Evolutionary conservation across 1,140 invertebrate species (phyloP).

Genomic region (Plodia interpunctella): DNA sequence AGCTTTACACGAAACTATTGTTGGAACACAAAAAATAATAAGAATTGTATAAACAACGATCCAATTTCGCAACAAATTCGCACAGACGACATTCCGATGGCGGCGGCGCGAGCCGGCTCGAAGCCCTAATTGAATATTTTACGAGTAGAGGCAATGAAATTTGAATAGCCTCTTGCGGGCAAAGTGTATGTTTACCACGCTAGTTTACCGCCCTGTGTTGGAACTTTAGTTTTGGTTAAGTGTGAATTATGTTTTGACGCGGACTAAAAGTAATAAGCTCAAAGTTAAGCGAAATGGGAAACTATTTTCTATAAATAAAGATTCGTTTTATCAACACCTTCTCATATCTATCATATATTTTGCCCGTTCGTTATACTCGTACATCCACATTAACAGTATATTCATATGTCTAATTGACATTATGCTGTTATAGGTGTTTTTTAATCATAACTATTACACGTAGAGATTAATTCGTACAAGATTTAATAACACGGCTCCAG

Average conservation of each 20-base stretch:
- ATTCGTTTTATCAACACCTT: too few species aligned
- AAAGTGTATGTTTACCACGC: constrained; percentile 5
- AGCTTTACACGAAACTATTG: constrained; percentile 42
- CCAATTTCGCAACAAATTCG: constrained; percentile 10
- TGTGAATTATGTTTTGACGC: constrained; percentile 1
- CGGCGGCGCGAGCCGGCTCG: constrained; percentile 7
- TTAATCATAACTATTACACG: background rate
- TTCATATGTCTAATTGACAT: too few species aligned
- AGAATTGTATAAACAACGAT: constrained; percentile 29
- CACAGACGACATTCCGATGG: constrained; percentile 9
- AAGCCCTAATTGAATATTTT: constrained; percentile 20
- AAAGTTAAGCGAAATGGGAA: too few species aligned
- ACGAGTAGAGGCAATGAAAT: constrained; percentile 12
- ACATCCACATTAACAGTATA: too few species aligned
- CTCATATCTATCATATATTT: too few species aligned
- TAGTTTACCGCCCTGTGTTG: background rate
- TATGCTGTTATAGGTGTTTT: too few species aligned
- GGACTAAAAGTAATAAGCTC: background rate
- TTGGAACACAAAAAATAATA: constrained; percentile 48
- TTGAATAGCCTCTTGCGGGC: constrained; percentile 8
- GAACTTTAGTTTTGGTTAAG: background rate
- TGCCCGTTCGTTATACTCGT: too few species aligned
- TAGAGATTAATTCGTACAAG: constrained; percentile 22
- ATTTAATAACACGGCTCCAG: constrained; percentile 38
- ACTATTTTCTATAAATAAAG: too few species aligned